Conservation (phyloP, 2,113 vertebrate genomes). For the Oceanodroma tethys region DNA sequence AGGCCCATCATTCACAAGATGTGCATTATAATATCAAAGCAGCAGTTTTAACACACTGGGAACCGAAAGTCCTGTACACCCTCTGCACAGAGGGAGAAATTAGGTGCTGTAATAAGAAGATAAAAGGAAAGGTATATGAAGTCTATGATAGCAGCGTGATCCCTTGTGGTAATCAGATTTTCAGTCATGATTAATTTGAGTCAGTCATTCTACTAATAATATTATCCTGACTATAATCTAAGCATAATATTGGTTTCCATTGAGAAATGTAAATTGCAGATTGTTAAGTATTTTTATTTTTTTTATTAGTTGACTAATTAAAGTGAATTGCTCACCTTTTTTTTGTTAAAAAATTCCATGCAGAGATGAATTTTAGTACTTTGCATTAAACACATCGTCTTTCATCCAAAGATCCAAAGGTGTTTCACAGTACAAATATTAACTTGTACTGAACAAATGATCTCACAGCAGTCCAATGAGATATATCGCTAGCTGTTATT, state of each 20-base stretch:
- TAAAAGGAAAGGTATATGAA: conserved; percentile 45
- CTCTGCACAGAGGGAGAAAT: conserved; percentile 12
- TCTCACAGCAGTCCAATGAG: neutral
- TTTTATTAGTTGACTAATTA: conserved; percentile 47
- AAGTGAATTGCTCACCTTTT: neutral
- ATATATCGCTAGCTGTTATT: neutral
- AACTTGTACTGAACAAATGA: neutral
- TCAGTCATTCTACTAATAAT: conserved; percentile 55
- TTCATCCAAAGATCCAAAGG: neutral
- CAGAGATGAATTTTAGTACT: conserved; percentile 22
- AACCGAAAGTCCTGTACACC: neutral
- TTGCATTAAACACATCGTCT: neutral
- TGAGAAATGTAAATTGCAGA: conserved; percentile 51
- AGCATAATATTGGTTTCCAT: conserved; percentile 44
- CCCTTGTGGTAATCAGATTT: conserved; percentile 61
- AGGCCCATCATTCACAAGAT: conserved; percentile 55
- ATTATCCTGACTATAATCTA: conserved; percentile 59
- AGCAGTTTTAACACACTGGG: neutral
- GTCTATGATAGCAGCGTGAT: conserved; percentile 43
- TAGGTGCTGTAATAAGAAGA: conserved; percentile 16
- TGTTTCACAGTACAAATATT: conserved; percentile 6
- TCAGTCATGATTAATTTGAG: conserved; percentile 68
- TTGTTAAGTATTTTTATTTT: neutral
- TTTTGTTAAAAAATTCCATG: neutral
- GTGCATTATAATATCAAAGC: conserved; percentile 64